Evolutionary conservation across 2,888 invertebrate species (phyloP), one percentile per base, ranked within the genome.

Genomic region (Cenopis cana): DNA sequence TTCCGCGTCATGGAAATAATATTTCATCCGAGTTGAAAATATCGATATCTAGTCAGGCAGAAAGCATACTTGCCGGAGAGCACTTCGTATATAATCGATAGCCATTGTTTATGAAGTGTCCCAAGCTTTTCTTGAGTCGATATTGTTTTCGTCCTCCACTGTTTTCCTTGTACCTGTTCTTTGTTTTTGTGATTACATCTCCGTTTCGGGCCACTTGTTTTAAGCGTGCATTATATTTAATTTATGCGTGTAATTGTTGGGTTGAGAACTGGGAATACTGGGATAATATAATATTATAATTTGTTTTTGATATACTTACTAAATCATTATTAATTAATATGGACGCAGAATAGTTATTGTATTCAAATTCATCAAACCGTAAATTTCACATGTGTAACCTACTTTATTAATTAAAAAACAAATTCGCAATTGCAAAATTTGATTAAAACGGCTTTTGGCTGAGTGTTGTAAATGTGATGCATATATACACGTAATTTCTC

Each of bases 91-190:
- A 65, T 69, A 70, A 70, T 70, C 59, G 70, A 55, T 59, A 59
- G 36, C 59, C 54, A 46, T 70, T 70, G 70, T 70, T 70, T 70
- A 70, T 70, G 65, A 70, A 70, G 65, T 66, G 70, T 59, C 46
- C 65, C 46, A 33, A 70, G 67, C 65, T 70, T 70, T 55, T 52
- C 65, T 57, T 57, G 57, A 29, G 54, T 54, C 54, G 65, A 59
- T 70, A 70, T 70, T 65, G 64, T 70, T 66, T 60, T 54, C 70
- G 52, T 57, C 57, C n/a, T 69, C 38, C 54, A 18, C 68, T 24
- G 46, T 59, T 65, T 65, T 59, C 41, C 64, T 50, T 69, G 18
- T 69, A 69, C 65, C 65, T 70, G 70, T 54, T 46, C 54, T 65
- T 65, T 65, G 59, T 70, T 8, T 33, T 8, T 33, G 5, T 8